Evolutionary conservation across 2,797 vertebrate genomes (phyloP), one percentile per base, ranked within the genome.

Genomic region (Hydrocynus forskahlii): DNA sequence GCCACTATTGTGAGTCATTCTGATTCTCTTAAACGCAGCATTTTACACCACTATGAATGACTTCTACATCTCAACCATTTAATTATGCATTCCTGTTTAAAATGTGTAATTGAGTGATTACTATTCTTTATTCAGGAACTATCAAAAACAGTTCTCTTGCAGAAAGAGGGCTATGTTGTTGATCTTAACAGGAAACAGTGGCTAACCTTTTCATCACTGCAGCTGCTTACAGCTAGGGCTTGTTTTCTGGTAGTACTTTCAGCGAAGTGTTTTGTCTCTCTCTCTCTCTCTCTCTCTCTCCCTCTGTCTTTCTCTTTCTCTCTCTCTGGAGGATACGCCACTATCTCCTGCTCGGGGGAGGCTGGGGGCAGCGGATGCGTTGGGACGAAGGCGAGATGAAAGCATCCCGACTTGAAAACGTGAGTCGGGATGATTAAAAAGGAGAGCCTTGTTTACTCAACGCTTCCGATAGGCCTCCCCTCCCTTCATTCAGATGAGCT

Each of bases 401-500:
- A 95, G 94, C 70, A 82, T 40, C 90, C 89, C 80, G 89, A 92
- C 91, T 88, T 91, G 89, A 68, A 90, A 94, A 93, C 91, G 91
- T 95, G 92, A 94, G 92, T 91, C 79, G 89, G 86, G 91, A 92
- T 93, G 93, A 95, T 95, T 95, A 94, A 93, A 93, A 89, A 85
- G 80, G 86, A 90, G 90, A 75, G 72, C 76, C 86, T 88, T 95
- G 94, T 95, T 94, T 95, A 95, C 92, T 92, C 91, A 92, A 89
- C 84, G 83, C 92, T 94, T 95, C 93, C 93, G 92, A 95, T 91
- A 91, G 84, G 87, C 89, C 86, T 91, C 88, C 87, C 86, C 86
- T 86, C 84, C 80, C 67, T 88, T 92, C 87, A 60, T 85, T 86
- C 85, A 81, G 83, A 88, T 89, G 89, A 89, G 91, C 90, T 95